Evolutionary conservation across 1,140 invertebrate species (phyloP).

Genomic region (Drosophila tsacasi): DNA sequence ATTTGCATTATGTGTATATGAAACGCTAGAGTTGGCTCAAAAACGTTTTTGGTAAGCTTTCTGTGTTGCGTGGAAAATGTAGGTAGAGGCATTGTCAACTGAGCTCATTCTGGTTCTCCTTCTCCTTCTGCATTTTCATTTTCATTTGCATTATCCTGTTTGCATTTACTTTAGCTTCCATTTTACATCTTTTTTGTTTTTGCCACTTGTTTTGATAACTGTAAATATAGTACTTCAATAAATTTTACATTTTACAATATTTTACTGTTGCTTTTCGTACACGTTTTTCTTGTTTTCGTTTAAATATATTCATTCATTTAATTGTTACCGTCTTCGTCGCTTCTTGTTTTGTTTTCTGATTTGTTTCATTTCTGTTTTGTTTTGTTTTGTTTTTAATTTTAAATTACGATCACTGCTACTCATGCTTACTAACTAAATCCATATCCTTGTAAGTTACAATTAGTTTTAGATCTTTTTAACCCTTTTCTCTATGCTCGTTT

Average conservation of each 20-base stretch:
- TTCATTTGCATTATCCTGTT: conserved; percentile 3
- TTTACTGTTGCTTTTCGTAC: conserved; percentile 82
- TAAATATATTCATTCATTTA: conserved; percentile 55
- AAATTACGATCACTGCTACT: conserved; percentile 83
- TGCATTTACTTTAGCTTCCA: conserved; percentile 11
- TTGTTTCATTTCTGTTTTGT: conserved; percentile 28
- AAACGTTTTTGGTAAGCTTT: conserved; percentile 64
- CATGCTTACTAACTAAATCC: conserved; percentile 75
- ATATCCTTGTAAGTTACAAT: conserved; percentile 76
- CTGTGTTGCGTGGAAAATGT: conserved; percentile 53
- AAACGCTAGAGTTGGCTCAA: conserved; percentile 73
- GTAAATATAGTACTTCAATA: conserved; percentile 65
- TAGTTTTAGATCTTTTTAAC: conserved; percentile 54
- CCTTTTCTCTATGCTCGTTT: conserved; percentile 19
- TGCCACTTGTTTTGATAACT: conserved; percentile 50
- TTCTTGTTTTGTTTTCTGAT: conserved; percentile 43
- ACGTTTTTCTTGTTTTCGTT: conserved; percentile 57
- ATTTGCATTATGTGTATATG: conserved; percentile 71
- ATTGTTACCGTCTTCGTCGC: conserved; percentile 37
- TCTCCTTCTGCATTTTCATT: conserved; percentile 12
- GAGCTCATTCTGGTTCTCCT: conserved; percentile 21
- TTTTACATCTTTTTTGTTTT: conserved; percentile 12
- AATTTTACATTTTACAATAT: conserved; percentile 75
- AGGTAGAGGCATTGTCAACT: conserved; percentile 36
- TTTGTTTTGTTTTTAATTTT: conserved; percentile 65